Base-by-base conservation (phyloP, 2,797 vertebrate genomes). In the Fistularia commersonii region DNA sequence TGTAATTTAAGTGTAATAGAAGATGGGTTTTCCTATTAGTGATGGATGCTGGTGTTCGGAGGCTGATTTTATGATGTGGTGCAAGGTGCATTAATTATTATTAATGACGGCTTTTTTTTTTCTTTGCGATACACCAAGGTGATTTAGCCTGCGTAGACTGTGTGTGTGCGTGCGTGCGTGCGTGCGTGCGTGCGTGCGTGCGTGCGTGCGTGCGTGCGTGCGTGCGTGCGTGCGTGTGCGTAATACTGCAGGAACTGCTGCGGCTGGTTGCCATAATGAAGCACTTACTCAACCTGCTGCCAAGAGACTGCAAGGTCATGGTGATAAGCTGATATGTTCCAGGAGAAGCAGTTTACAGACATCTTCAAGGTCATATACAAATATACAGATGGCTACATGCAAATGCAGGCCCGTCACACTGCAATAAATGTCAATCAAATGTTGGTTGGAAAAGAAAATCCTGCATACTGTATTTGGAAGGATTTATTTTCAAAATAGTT, bases 51-150 rank as follows among this genome's bases (percentile, higher is more conserved):
- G 45, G 61, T 70, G 68, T 64, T 69, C 33, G 54, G 54, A 54
- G 62, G 54, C 58, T 66, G 67, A 76, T 76, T 80, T 74, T 71
- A 70, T 69, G 64, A 69, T 57, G 60, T 41, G 39, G 64, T 74
- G 58, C 23, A 44, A 61, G 72, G 74, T 66, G 49, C 62, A 84
- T 89, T 82, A 78, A 86, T 89, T 86, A 85, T 77, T 81, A 82
- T 89, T 86, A 85, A 87, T 77, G 74, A 64, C 15, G 69, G 74
- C 57, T 72, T 47, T 34, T 33, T 42, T 15, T 81, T 77, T 60
- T 71, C 75, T 71, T 13, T 31, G 3, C 15, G 37, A 58, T 74
- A 69, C 33, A 48, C 57, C 65, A 55, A 69, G 69, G 73, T 82
- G 78, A 83, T 86, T 83, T 84, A 80, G 69, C 61, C 51, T 55